Base-by-base conservation (phyloP, 2,113 vertebrate genomes). In the Stigmatopora argus region DNA sequence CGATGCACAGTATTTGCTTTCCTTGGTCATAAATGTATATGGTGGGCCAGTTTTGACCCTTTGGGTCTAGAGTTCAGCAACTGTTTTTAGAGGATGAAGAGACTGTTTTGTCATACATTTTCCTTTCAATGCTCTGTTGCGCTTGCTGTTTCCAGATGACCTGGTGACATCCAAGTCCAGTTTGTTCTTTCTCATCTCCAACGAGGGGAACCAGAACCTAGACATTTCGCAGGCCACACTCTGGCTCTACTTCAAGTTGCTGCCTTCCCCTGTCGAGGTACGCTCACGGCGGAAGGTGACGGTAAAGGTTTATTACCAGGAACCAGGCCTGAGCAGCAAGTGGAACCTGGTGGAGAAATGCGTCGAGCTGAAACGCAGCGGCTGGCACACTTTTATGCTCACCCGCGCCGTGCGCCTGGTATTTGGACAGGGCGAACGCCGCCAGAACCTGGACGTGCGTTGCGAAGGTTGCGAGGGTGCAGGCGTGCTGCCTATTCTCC, bases 231-330 rank as follows among this genome's bases (percentile, higher is more conserved):
- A 96, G 86, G 95, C 96, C 88, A 95, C 91, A 74, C 90, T 99
- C 68, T 99, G 97, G 97, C 93, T 99, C 60, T 99, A 98, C 90
- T 93, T 98, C 89, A 94, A 93, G 84, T 85, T 97, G 74, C 90
- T 94, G 72, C 94, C 93, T 1, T 82, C 89, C 0, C 85, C 92
- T 3, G 65, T 86, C 78, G 94, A 95, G 85, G 92, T 90, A 87
- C 94, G 93, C 26, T 80, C 79, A 26, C 87, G 93, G 65, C 83
- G 94, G 71, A 96, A 95, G 89, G 92, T 96, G 80, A 93, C 92
- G 67, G 91, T 96, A 79, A 98, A 95, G 83, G 91, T 99, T 64
- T 94, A 94, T 87, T 94, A 92, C 86, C 95, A 95, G 89, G 95
- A 96, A 81, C 90, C 92, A 2, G 93, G 94, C 47, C 65, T 86